Evolutionary conservation across 2,113 vertebrate species (phyloP).

Genomic region (Pterophyllum scalare): DNA sequence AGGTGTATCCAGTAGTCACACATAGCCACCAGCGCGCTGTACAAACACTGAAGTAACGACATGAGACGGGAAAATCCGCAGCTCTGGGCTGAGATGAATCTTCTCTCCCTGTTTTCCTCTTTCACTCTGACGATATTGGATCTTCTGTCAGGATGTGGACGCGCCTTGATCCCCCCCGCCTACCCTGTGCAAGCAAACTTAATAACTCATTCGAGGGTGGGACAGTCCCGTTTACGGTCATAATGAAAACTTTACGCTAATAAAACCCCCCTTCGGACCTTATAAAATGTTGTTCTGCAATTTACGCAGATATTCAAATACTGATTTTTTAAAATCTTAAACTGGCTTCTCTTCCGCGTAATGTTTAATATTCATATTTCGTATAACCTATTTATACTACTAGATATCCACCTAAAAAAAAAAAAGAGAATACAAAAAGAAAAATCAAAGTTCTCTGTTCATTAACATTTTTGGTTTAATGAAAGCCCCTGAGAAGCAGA

Average conservation of each 20-base stretch:
- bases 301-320: neutral
- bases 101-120: conserved; percentile 29
- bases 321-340: neutral
- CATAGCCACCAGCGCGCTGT: conserved; percentile 63
- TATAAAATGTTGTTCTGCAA: neutral
- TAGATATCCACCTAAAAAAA: too few relatives aligned
- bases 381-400: neutral
- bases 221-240: conserved; percentile 43
- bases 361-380: neutral
- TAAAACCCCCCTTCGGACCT: neutral
- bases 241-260: neutral
- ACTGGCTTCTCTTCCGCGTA: neutral
- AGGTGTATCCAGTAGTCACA: conserved; percentile 76
- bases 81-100: neutral
- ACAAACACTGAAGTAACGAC: conserved; percentile 57
- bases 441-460: too few relatives aligned
- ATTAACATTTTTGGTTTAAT: too few relatives aligned
- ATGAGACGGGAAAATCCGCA: conserved; percentile 25
- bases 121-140: conserved; percentile 59
- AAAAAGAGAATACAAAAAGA: too few relatives aligned
- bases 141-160: conserved; percentile 71
- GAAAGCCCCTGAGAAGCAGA: too few relatives aligned
- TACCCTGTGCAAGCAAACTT: conserved; percentile 11
- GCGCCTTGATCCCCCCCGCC: conserved; percentile 44
- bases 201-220: conserved; percentile 48